Evolutionary conservation across 2,888 invertebrate genomes (phyloP).

Genomic region (Caenorhabditis sp.): DNA sequence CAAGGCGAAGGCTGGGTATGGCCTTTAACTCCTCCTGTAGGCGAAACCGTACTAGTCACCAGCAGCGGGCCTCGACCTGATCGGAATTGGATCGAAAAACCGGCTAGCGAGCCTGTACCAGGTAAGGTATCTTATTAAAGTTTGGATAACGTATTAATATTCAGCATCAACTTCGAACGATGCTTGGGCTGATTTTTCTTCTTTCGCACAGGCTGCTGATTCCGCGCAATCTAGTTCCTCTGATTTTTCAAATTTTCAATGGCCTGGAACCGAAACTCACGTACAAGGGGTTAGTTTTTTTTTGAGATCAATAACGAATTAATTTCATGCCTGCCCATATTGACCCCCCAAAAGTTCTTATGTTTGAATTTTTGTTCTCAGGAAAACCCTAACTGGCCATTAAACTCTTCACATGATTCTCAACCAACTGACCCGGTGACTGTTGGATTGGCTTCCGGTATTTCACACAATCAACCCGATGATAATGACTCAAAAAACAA

Average conservation of each 20-base stretch:
- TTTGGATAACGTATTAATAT: not conserved
- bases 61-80: constrained; percentile 19
- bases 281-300: constrained; percentile 16
- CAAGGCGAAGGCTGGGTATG: constrained; percentile 29
- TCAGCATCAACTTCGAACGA: constrained; percentile 9
- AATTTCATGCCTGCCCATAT: no score
- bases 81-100: constrained; percentile 17
- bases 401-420: constrained; percentile 15
- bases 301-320: not conserved
- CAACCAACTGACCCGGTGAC: constrained; percentile 21
- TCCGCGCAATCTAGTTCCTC: not conserved
- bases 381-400: constrained; percentile 30
- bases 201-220: constrained; percentile 7
- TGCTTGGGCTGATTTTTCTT: constrained; percentile 35
- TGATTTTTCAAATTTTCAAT: not conserved
- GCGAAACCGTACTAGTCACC: constrained; percentile 23
- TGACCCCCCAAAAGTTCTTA: no score
- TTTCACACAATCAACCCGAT: constrained; percentile 11
- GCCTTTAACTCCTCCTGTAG: constrained; percentile 27
- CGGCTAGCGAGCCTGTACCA: not conserved
- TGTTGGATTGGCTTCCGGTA: constrained; percentile 29
- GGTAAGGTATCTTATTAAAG: not conserved
- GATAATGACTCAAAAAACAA: not conserved
- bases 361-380: not conserved
- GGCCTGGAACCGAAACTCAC: constrained; percentile 23